These are phyloP conservation scores for Hipparchia semele DNA, from an alignment of 2,888 invertebrate species.

Conservation along the genomic window DNA sequence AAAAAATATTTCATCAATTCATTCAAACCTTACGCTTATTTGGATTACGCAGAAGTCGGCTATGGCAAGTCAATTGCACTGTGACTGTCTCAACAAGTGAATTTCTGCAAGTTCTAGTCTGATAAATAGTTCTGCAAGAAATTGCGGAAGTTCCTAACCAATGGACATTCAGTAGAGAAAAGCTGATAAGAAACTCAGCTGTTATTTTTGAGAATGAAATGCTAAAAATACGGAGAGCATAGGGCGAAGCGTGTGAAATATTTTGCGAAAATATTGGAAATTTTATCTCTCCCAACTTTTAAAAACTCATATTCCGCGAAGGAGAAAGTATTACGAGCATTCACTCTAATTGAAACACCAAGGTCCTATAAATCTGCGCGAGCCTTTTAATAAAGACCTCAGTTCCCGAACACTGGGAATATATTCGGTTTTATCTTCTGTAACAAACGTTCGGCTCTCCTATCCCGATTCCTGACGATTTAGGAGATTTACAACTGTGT, in stretches of 20 bases:
- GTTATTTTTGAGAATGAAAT: not conserved
- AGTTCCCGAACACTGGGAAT: constrained; percentile 57
- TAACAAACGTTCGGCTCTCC: constrained; percentile 47
- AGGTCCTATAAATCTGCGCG: constrained; percentile 50
- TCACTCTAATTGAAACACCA: constrained; percentile 29
- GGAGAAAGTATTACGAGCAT: constrained; percentile 8
- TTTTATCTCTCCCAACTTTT: not conserved
- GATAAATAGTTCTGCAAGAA: too few relatives aligned
- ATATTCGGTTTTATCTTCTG: constrained; percentile 60
- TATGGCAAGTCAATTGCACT: too few relatives aligned
- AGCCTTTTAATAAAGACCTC: constrained; percentile 49
- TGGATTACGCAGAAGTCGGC: too few relatives aligned
- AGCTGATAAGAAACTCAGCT: too few relatives aligned
- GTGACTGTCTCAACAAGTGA: too few relatives aligned
- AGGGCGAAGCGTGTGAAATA: not conserved
- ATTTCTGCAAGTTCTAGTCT: too few relatives aligned
- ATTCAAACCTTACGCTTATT: too few relatives aligned
- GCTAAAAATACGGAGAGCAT: not conserved
- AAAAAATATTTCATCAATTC: too few relatives aligned
- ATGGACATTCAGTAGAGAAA: too few relatives aligned
- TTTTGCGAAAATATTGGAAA: not conserved
- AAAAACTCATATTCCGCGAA: constrained; percentile 11
- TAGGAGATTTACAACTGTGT: constrained; percentile 11
- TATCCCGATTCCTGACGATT: constrained; percentile 25
- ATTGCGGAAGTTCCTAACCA: too few relatives aligned